Evolutionary conservation across 2,888 invertebrate genomes (phyloP).

Genomic region (Plebejus argus): DNA sequence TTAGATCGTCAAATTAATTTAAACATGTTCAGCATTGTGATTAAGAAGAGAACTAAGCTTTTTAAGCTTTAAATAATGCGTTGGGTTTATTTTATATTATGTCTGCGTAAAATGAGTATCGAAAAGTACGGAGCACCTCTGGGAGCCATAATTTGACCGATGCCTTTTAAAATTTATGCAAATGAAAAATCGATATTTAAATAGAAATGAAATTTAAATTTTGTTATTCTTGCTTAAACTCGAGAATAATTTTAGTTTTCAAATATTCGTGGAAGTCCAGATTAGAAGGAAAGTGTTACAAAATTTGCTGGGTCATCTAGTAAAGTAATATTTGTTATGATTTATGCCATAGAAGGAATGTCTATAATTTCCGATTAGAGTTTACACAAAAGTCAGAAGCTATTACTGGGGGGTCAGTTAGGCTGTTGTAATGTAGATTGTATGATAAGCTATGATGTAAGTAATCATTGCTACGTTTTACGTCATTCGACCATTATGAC

Average conservation of each 20-base stretch:
- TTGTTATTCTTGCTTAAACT: no score
- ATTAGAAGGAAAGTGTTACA: no score
- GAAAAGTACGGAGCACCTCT: not conserved
- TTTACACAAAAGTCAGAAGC: not conserved
- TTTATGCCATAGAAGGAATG: not conserved
- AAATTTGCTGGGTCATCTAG: no score
- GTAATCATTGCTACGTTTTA: not conserved
- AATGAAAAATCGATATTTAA: not conserved
- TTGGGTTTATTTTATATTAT: not conserved
- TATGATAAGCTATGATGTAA: conserved; percentile 2
- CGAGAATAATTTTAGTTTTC: no score
- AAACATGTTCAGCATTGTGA: no score
- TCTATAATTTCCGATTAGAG: not conserved
- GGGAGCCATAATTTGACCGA: not conserved
- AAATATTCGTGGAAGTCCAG: no score
- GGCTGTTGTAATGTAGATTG: conserved; percentile 4
- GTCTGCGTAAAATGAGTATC: not conserved
- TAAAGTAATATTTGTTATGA: not conserved
- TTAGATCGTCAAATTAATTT: no score
- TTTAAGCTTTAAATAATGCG: no score
- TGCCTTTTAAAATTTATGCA: not conserved
- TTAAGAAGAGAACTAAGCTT: no score
- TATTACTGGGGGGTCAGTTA: not conserved
- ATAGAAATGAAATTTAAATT: no score
- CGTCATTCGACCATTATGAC: not conserved